phyloP scores from a whole-genome alignment of 2,797 vertebrate species.

The Microctenopoma steveboyesi region DNA sequence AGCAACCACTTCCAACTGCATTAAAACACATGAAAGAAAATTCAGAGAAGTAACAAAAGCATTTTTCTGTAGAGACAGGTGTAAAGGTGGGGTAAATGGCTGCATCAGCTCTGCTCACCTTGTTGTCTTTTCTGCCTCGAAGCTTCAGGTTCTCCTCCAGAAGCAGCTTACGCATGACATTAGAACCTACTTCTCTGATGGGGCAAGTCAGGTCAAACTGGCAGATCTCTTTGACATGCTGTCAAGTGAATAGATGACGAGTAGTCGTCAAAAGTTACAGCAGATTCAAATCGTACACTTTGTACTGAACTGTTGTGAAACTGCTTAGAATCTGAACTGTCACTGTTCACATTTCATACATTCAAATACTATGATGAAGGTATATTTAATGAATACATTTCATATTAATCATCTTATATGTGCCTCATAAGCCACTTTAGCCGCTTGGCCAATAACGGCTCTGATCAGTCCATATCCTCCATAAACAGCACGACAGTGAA shows the following conservation, averaged over 20 bases:
- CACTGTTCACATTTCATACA: no score
- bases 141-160: conserved; percentile 84
- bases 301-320: not conserved
- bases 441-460: no score
- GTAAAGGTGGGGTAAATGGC: not conserved
- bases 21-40: not conserved
- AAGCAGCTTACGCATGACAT: conserved; percentile 81
- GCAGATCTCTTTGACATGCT: conserved; percentile 83
- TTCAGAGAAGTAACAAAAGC: not conserved
- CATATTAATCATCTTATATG: not conserved
- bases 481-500: not conserved
- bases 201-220: conserved; percentile 83
- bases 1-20: conserved; percentile 84
- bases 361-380: no score
- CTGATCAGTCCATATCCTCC: no score
- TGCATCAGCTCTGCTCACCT: conserved; percentile 70
- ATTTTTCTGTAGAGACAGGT: not conserved
- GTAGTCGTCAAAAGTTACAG: not conserved
- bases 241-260: conserved; percentile 10
- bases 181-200: conserved; percentile 75
- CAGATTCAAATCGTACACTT: not conserved
- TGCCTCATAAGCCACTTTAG: not conserved
- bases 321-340: not conserved
- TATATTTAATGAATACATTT: not conserved
- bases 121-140: conserved; percentile 86